Conservation (phyloP, 2,888 invertebrate species). For the Drosophila infuscata region DNA sequence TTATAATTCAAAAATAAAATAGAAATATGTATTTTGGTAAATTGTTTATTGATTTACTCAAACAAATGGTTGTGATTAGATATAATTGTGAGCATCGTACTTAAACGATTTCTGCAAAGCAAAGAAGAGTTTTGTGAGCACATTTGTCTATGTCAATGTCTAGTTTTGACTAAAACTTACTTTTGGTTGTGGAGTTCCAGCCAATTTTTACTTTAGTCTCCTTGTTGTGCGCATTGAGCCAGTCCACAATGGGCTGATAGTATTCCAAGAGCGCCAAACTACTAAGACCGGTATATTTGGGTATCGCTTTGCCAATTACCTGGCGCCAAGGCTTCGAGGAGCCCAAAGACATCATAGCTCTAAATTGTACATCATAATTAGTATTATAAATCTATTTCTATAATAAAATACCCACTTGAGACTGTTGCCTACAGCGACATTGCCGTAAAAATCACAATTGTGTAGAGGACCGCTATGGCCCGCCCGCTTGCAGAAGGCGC, state of each 20-base stretch:
- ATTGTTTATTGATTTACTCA: constrained; percentile 18
- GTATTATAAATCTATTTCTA: constrained; percentile 58
- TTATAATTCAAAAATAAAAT: constrained; percentile 21
- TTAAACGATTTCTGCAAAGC: constrained; percentile 66
- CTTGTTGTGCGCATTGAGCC: constrained; percentile 74
- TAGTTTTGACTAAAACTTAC: constrained; percentile 54
- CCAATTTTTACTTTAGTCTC: constrained; percentile 77
- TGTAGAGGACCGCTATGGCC: constrained; percentile 91
- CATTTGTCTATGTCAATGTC: neutral
- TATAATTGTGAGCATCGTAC: neutral
- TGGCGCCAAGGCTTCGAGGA: constrained; percentile 92
- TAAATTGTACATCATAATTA: constrained; percentile 3
- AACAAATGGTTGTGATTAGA: neutral
- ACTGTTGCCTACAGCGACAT: constrained; percentile 90
- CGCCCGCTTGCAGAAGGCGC: constrained; percentile 90
- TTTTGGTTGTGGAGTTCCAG: constrained; percentile 80
- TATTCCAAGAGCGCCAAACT: constrained; percentile 91
- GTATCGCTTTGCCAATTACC: constrained; percentile 89
- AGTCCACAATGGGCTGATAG: constrained; percentile 87
- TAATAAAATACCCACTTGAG: constrained; percentile 83
- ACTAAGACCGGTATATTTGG: constrained; percentile 90
- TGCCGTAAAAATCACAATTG: constrained; percentile 93
- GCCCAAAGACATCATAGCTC: constrained; percentile 87
- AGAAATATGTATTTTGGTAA: neutral
- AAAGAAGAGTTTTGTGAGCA: neutral